Evolutionary conservation across 2,113 vertebrate species (phyloP).

Genomic region (Phrynosoma blainvillii): DNA sequence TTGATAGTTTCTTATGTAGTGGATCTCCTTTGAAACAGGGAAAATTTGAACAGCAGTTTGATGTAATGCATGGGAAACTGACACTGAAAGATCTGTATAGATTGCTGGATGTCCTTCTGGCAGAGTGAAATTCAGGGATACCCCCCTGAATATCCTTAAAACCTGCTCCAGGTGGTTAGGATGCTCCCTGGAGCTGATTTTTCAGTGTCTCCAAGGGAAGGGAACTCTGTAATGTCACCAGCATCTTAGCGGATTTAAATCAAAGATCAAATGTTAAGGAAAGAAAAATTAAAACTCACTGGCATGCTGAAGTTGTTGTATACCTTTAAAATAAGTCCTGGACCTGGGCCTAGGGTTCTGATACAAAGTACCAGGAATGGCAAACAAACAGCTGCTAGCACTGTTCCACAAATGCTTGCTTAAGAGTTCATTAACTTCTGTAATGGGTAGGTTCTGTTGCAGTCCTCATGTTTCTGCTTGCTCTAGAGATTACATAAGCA

Average conservation of each 20-base stretch:
- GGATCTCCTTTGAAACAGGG: neutral
- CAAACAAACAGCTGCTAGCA: neutral
- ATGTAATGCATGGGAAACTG: neutral
- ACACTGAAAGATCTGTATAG: neutral
- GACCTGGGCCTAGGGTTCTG: too few species aligned
- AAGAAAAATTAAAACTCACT: neutral
- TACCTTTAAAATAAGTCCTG: neutral
- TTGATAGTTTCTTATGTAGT: too few species aligned
- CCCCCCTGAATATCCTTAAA: too few species aligned
- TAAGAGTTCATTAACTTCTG: neutral
- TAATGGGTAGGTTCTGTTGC: neutral
- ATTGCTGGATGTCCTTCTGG: too few species aligned
- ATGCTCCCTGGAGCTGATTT: too few species aligned
- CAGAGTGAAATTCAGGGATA: too few species aligned
- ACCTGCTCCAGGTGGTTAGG: too few species aligned
- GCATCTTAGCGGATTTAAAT: too few species aligned
- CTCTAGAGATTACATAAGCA: neutral
- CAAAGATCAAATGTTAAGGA: neutral
- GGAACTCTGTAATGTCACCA: too few species aligned
- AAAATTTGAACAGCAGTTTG: neutral
- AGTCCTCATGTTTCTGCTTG: neutral
- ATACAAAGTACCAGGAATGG: neutral
- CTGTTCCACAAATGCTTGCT: neutral
- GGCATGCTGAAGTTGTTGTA: neutral
- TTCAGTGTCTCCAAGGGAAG: too few species aligned